phyloP scores from a whole-genome alignment of 2,888 invertebrate species.

The Agrochola circellaris region DNA sequence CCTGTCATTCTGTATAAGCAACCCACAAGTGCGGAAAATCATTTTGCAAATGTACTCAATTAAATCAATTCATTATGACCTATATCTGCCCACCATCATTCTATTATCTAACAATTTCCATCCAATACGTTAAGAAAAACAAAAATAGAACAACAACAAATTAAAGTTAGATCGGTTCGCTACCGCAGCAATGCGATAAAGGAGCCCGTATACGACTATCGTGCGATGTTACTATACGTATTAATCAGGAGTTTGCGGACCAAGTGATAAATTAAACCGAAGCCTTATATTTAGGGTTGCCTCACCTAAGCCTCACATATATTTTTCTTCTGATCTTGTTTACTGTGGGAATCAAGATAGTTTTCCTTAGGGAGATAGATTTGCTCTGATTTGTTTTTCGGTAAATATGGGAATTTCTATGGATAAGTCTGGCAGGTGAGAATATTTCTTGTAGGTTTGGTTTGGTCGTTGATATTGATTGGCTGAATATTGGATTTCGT shows the following conservation, averaged over 20 bases:
- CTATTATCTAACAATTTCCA: background rate
- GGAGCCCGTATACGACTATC: constrained; percentile 70
- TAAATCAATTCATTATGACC: background rate
- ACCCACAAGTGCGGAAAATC: too few relatives aligned
- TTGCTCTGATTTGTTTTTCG: constrained; percentile 32
- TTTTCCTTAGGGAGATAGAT: constrained; percentile 24
- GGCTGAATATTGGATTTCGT: constrained; percentile 7
- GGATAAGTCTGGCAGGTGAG: constrained; percentile 20
- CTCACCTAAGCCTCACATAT: constrained; percentile 7
- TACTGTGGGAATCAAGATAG: constrained; percentile 22
- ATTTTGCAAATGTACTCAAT: too few relatives aligned
- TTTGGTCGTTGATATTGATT: constrained; percentile 18
- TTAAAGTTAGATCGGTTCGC: constrained; percentile 58
- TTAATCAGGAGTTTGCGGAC: constrained; percentile 75
- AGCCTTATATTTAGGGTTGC: constrained; percentile 67
- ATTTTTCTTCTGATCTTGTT: constrained; percentile 14
- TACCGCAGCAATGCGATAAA: constrained; percentile 63
- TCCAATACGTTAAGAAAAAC: constrained; percentile 24
- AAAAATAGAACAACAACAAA: constrained; percentile 52
- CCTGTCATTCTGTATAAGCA: too few relatives aligned
- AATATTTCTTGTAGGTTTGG: constrained; percentile 6
- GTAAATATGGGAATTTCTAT: constrained; percentile 4
- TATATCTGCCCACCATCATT: background rate
- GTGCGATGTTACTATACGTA: constrained; percentile 72
- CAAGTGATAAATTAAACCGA: constrained; percentile 77